Evolutionary conservation across 2,888 invertebrate species (phyloP), one percentile per base, ranked within the genome.

Genomic region (Alcis repandata): DNA sequence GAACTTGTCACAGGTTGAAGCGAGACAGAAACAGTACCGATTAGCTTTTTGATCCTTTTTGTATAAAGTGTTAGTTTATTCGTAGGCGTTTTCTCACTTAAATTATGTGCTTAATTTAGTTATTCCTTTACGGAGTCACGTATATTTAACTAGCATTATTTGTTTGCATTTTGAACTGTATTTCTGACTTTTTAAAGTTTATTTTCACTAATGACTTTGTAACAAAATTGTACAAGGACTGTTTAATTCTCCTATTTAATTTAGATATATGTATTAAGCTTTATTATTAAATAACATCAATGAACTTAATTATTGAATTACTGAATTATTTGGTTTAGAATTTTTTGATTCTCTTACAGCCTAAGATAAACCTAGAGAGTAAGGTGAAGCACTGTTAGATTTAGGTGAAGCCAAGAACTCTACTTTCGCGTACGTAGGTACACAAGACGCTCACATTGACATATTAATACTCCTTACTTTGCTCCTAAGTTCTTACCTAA

Each of bases 71-170:
- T 17, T 11, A 15, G 19, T 46, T 22, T 46, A 22, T 22, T 6
- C 4, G 6, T 22, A 46, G 46, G 1, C 20, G n/a, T 64, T 56
- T 57, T 63, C 68, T 72, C 68, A 58, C 63, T 69, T 67, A 69
- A 61, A 53, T 56, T 19, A 11, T 63, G 66, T 68, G 67, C 59
- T 66, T 61, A 63, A 46, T 40, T 59, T 64, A 51, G n/a, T 54
- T 38, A 19, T 48, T 40, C 53, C 15, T 41, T 59, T 11, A 43
- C 58, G 51, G 43, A 66, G 20, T 60, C 45, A 36, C 54, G 41
- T 46, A 56, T 59, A 61, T 13, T 56, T 61, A 59, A 48, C 43
- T 59, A 49, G 53, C 48, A 43, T 33, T 52, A 36, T 57, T 65
- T 41, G 53, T 38, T 63, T 58, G 64, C 66, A 69, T 68, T 69